These are phyloP conservation scores for Sardinella longiceps DNA, from an alignment of 2,797 vertebrate species.

Conservation along the genomic window DNA sequence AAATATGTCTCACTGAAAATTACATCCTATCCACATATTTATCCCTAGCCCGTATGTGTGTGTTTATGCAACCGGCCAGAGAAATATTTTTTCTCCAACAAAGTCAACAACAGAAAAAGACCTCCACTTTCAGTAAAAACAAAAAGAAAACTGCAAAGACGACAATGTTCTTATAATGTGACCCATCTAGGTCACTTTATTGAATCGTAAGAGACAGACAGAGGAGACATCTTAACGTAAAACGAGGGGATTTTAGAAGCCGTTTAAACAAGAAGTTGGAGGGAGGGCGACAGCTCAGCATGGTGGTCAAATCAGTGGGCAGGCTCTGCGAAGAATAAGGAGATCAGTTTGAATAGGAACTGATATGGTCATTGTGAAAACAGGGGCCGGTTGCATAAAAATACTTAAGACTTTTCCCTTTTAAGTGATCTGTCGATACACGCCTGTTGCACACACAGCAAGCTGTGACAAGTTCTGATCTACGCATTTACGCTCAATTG, in stretches of 20 bases:
- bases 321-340: constrained; percentile 62
- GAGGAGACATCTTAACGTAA: not conserved
- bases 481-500: not conserved
- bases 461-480: not conserved
- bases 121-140: not conserved
- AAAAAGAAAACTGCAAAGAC: constrained; percentile 1
- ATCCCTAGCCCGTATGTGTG: not conserved
- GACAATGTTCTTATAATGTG: constrained; percentile 15
- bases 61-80: constrained; percentile 22
- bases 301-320: constrained; percentile 63
- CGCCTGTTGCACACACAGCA: not conserved
- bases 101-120: not conserved
- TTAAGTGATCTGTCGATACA: not conserved
- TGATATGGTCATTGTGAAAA: not conserved
- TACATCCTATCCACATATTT: not conserved
- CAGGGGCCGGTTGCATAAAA: constrained; percentile 27
- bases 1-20: not conserved
- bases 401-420: not conserved
- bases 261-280: constrained; percentile 43
- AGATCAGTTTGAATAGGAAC: not conserved
- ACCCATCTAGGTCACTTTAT: constrained; percentile 12
- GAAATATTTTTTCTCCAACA: not conserved
- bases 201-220: constrained; percentile 22
- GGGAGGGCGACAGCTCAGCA: constrained; percentile 43
- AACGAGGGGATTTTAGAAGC: constrained; percentile 14